Percentiles rank a stretch among this genome's conserved stretches.
phyloP scores from a whole-genome alignment of 2,888 invertebrate genomes.

The Flabesymbios commensalis region DNA sequence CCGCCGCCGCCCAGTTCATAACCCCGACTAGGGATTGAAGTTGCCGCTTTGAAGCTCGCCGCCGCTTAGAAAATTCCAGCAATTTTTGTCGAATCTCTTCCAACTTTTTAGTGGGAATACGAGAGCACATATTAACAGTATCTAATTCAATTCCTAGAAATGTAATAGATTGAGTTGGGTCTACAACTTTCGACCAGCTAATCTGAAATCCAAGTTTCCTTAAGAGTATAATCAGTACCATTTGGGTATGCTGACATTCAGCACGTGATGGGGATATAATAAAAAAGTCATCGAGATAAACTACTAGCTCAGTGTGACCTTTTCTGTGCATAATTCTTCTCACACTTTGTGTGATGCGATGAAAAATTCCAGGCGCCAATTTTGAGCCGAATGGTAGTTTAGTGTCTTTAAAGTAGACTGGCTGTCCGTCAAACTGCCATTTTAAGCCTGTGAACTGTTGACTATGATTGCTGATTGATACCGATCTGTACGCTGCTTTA shows the following conservation, averaged over 20 bases:
- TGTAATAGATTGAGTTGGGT: neutral
- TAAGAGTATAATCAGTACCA: neutral
- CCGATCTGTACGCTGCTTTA: neutral
- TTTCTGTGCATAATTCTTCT: neutral
- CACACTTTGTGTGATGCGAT: neutral
- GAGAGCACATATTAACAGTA: too few relatives aligned
- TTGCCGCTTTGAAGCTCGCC: neutral
- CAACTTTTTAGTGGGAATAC: too few relatives aligned
- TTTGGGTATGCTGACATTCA: neutral
- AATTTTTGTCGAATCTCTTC: too few relatives aligned
- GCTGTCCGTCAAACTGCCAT: neutral
- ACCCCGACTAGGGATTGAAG: neutral
- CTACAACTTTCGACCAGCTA: neutral
- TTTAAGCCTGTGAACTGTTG: neutral
- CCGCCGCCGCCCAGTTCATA: neutral
- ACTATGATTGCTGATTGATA: neutral
- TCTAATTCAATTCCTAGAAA: slow-evolving; percentile 2
- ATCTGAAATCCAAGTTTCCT: slow-evolving; percentile 1
- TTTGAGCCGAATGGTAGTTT: neutral
- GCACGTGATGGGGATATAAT: neutral
- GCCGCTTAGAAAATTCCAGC: too few relatives aligned
- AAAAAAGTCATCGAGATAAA: slow-evolving; percentile 2
- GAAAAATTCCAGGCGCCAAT: neutral
- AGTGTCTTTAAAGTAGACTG: neutral
- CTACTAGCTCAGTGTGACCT: neutral